Evolutionary conservation across 1,140 invertebrate species (phyloP), one percentile per base, ranked within the genome.

Genomic region (Heterodera carotae): DNA sequence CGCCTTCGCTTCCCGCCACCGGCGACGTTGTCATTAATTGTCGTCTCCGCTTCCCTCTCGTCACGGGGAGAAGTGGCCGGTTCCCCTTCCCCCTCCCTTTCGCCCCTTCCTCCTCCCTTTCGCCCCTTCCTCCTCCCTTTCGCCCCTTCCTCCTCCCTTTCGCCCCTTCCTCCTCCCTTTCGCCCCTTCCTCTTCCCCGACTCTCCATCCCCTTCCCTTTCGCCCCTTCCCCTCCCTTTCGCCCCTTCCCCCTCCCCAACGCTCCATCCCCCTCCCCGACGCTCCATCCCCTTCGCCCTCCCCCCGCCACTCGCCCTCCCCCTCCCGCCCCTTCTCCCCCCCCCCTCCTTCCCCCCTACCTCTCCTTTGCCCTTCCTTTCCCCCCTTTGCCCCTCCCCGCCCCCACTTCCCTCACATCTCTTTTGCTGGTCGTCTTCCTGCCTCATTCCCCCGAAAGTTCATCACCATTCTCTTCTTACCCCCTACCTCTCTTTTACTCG

Each of bases 391-490:
- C 60, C 7, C 7, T 31, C 1, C 29, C 60, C n/a, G 8, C 29
- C 60, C 60, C 60, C n/a, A n/a, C n/a, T n/a, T n/a, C n/a, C n/a
- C n/a, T n/a, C n/a, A n/a, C n/a, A n/a, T n/a, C n/a, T n/a, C n/a
- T n/a, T n/a, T n/a, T n/a, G n/a, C n/a, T n/a, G n/a, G n/a, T n/a
- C n/a, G n/a, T n/a, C n/a, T n/a, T n/a, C n/a, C n/a, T n/a, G n/a
- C n/a, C n/a, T n/a, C n/a, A n/a, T n/a, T 25, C 60, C 60, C n/a
- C 60, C 60, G 60, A 62, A 31, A 62, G 60, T 43, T 43, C 15
- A n/a, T n/a, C n/a, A 12, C 39, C 39, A 43, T 43, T 43, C 39
- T 4, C 39, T 7, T 43, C 39, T 43, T 12, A 43, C 39, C 39
- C 39, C 15, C 39, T 12, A 12, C 39, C n/a, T n/a, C n/a, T n/a